Base-by-base conservation (phyloP, 2,797 vertebrate species). In the Xenopus petersii region DNA sequence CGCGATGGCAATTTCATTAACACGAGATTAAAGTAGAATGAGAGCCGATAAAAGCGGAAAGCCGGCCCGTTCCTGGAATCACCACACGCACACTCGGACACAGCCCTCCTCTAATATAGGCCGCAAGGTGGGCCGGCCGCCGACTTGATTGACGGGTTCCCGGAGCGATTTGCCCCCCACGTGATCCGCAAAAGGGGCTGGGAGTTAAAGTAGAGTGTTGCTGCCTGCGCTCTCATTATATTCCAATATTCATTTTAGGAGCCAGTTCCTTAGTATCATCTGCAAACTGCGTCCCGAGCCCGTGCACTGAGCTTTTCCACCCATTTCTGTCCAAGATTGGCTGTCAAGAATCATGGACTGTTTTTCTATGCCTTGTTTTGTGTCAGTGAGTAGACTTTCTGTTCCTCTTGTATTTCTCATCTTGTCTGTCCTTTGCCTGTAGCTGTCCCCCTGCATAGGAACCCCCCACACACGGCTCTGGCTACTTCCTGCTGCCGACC, bases 271-370 rank as follows among this genome's bases (percentile, higher is more conserved):
- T 86, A 87, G 89, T 86, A 85, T 90, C 90, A 85, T 91, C 91
- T 86, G 91, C 91, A 77, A 56, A 64, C 92, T 78, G 88, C 90
- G 59, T 82, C 85, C 75, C 15, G 82, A 83, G 82, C 82, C 80
- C 83, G 2, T 30, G 26, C 79, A 90, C 88, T 93, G 93, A 91
- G 91, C 91, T 94, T 95, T 93, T 92, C 89, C 89, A 93, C 92
- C 89, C 93, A 91, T 91, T 56, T 56, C 86, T 88, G 89, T 91
- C 93, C 93, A 89, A 89, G 84, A 89, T 89, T 89, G 89, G 91
- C 93, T 93, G 91, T 93, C 94, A 90, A 96, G 94, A 97, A 98
- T 94, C 96, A 98, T 98, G 97, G 97, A 97, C 95, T 97, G 95
- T 98, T 96, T 96, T 94, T 94, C 93, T 93, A 94, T 95, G 94